Conservation (phyloP, 1,140 invertebrate genomes). For the Zaprionus inermis region DNA sequence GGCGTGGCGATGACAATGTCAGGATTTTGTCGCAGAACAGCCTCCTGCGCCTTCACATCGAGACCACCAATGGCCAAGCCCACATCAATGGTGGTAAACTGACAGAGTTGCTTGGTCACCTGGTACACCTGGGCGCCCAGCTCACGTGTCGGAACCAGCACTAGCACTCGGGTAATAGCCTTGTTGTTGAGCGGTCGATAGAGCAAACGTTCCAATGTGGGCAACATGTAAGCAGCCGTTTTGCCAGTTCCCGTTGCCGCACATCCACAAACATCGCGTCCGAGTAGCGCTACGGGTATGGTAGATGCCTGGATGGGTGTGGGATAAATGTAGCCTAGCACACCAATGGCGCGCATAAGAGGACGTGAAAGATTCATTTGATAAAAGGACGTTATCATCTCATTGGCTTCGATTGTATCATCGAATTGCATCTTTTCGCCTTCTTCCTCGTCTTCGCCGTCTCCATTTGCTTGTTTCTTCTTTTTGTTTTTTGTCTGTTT, state of each 20-base stretch:
- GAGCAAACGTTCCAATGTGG: slow-evolving; percentile 96
- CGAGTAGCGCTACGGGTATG: slow-evolving; percentile 95
- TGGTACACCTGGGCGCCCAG: slow-evolving; percentile 96
- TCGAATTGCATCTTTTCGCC: slow-evolving; percentile 89
- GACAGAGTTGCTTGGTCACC: slow-evolving; percentile 95
- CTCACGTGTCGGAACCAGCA: slow-evolving; percentile 98
- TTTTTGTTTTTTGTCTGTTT: slow-evolving; percentile 86
- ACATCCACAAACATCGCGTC: slow-evolving; percentile 85
- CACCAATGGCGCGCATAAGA: slow-evolving; percentile 93
- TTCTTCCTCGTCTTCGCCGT: slow-evolving; percentile 84
- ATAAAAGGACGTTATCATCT: slow-evolving; percentile 92
- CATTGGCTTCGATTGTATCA: slow-evolving; percentile 88
- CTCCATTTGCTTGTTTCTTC: slow-evolving; percentile 84
- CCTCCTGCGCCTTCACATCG: slow-evolving; percentile 96
- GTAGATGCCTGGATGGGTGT: slow-evolving; percentile 98
- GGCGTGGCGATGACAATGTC: slow-evolving; percentile 99
- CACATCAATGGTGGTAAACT: slow-evolving; percentile 93
- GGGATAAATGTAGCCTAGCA: slow-evolving; percentile 95
- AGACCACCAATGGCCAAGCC: slow-evolving; percentile 96
- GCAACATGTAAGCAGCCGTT: slow-evolving; percentile 99
- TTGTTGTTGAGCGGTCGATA: slow-evolving; percentile 88
- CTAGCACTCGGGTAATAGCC: slow-evolving; percentile 93
- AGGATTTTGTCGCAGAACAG: slow-evolving; percentile 93
- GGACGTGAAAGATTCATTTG: slow-evolving; percentile 97
- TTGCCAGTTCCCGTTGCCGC: slow-evolving; percentile 98